Evolutionary conservation across 2,797 vertebrate genomes (phyloP), one percentile per base, ranked within the genome.

Genomic region (Pseudochirops cupreus): DNA sequence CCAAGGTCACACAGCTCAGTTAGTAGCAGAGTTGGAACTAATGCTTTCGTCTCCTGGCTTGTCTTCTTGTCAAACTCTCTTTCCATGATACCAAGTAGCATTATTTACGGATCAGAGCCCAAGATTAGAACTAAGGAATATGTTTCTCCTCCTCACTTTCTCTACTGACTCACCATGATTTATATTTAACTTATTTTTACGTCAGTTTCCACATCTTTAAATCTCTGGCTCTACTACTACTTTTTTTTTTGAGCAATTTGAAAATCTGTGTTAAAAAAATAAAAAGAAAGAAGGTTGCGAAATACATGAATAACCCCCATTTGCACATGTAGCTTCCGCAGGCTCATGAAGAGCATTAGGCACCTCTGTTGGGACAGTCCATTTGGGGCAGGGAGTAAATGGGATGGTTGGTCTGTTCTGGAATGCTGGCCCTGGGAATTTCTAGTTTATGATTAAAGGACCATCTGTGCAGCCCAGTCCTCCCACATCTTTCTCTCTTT

Each of bases 151-250:
- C 52, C 74, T 91, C 90, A 53, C 50, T 91, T 91, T 54, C 28
- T 91, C 50, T 91, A 29, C 90, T 91, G 90, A 91, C 90, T 91
- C 90, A 91, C 28, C 31, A 55, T 54, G 90, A 91, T 54, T 55
- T 91, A 91, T 91, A 55, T 55, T 54, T 91, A 91, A 91, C 90
- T 91, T 91, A 29, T 90, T 55, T 82, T 82, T 91, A 29, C 39
- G 52, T 91, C 90, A 54, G 26, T 33, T 54, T 91, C 90, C 29
- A 54, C 52, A 91, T 91, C 90, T 91, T 52, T 91, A 91, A 90
- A 91, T 91, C 50, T 91, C 12, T 91, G 28, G 0, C 18, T 54
- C 5, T 54, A 54, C 26, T 31, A 55, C 12, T 91, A 12, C 52
- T 52, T 53, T 89, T 90, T 91, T 21, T 74, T 91, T 26, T 0